These are phyloP conservation scores for Hydrolagus affinis DNA, from an alignment of 2,113 vertebrate species.

Conservation along the genomic window DNA sequence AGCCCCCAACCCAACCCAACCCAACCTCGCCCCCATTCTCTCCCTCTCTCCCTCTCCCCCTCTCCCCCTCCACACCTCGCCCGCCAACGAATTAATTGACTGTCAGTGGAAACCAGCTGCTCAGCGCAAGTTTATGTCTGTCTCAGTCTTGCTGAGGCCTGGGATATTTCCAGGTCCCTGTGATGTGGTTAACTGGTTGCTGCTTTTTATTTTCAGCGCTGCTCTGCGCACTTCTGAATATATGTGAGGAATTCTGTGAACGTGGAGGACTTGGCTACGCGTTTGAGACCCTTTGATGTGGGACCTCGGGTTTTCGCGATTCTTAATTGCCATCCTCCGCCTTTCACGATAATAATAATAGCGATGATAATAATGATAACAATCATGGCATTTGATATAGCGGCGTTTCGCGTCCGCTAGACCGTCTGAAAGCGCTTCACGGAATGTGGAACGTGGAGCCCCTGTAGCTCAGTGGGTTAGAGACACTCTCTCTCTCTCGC, in stretches of 20 bases:
- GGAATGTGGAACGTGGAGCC: too few relatives aligned
- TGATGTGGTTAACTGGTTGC: background rate
- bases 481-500: too few relatives aligned
- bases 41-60: background rate
- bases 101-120: background rate
- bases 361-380: too few relatives aligned
- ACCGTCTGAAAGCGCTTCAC: too few relatives aligned
- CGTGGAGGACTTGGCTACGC: background rate
- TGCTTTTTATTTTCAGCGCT: background rate
- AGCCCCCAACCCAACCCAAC: too few relatives aligned
- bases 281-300: background rate
- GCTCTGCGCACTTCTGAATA: background rate
- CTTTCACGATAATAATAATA: too few relatives aligned
- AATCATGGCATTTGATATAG: too few relatives aligned
- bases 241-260: conserved; percentile 5
- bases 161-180: too few relatives aligned
- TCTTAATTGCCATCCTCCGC: too few relatives aligned
- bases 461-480: too few relatives aligned
- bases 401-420: too few relatives aligned
- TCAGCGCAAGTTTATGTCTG: background rate
- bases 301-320: too few relatives aligned
- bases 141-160: background rate
- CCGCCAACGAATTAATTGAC: background rate
- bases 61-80: background rate
- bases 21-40: background rate